A percentile compares a stretch with the other conserved stretches of the same genome.
These are phyloP conservation scores for Acrossocheilus fasciatus DNA, from an alignment of 2,797 vertebrate genomes.

Conservation along the genomic window DNA sequence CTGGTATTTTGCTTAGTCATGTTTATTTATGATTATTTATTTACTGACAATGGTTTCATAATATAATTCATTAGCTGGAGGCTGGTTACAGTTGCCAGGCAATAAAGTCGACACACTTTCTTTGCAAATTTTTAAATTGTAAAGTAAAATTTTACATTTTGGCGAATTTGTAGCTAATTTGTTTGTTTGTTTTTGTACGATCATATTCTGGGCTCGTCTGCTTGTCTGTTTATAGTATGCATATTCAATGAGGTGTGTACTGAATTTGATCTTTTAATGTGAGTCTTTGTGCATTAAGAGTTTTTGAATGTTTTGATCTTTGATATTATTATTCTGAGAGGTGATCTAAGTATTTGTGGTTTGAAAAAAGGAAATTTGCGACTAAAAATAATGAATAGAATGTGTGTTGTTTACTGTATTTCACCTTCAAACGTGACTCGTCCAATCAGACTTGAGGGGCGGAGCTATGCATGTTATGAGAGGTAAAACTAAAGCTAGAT, in stretches of 20 bases:
- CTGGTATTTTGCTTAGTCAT: not conserved
- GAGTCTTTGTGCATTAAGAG: not conserved
- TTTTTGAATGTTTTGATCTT: too few species aligned
- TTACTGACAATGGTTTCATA: not conserved
- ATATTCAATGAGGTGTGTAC: not conserved
- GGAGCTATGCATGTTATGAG: not conserved
- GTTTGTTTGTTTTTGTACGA: not conserved
- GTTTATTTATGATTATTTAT: not conserved
- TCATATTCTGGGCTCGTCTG: not conserved
- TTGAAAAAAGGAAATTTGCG: not conserved
- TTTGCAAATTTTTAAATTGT: too few species aligned
- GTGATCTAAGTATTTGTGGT: not conserved
- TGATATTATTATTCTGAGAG: not conserved
- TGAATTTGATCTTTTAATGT: not conserved
- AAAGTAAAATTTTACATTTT: too few species aligned
- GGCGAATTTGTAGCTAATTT: too few species aligned
- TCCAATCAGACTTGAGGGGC: not conserved
- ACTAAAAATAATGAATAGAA: not conserved
- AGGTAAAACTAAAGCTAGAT: not conserved
- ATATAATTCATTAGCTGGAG: not conserved
- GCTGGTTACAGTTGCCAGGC: not conserved
- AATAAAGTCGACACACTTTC: not conserved
- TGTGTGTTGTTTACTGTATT: not conserved
- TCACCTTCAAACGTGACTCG: not conserved
- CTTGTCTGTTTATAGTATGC: not conserved